Conservation (phyloP, 1,140 invertebrate genomes). For the Drosophila kurseongensis region DNA sequence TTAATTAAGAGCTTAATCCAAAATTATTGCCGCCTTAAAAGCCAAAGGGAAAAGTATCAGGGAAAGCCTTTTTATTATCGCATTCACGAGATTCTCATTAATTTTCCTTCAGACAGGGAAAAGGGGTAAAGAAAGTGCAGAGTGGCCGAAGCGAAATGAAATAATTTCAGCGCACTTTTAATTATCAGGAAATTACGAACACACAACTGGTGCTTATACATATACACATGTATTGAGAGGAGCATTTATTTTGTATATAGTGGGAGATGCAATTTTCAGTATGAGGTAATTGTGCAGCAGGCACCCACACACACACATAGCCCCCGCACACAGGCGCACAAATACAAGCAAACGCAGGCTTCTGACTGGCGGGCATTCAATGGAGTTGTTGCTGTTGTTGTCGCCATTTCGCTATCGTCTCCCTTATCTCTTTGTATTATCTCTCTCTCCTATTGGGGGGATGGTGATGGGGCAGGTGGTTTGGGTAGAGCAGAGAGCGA, state of each 20-base stretch:
- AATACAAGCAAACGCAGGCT: slow-evolving; percentile 65
- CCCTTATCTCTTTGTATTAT: slow-evolving; percentile 82
- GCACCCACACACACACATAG: slow-evolving; percentile 6
- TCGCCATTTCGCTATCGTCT: slow-evolving; percentile 63
- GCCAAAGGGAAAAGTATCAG: slow-evolving; percentile 12
- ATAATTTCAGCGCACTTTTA: slow-evolving; percentile 65
- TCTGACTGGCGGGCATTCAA: slow-evolving; percentile 82
- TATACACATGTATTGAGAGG: neutral
- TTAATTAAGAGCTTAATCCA: slow-evolving; percentile 56
- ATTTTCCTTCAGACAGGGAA: slow-evolving; percentile 19
- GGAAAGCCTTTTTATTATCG: slow-evolving; percentile 63
- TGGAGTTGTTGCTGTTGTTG: slow-evolving; percentile 49
- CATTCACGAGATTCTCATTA: slow-evolving; percentile 60
- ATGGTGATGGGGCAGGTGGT: neutral
- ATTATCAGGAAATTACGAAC: slow-evolving; percentile 66
- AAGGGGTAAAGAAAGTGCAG: neutral
- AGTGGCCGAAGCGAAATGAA: slow-evolving; percentile 38
- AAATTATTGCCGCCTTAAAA: slow-evolving; percentile 12
- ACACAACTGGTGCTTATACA: slow-evolving; percentile 16
- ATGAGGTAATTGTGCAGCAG: slow-evolving; percentile 77
- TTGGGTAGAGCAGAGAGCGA: slow-evolving; percentile 55
- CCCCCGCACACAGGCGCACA: slow-evolving; percentile 63
- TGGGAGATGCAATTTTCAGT: slow-evolving; percentile 64
- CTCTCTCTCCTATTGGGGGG: slow-evolving; percentile 59
- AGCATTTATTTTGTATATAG: slow-evolving; percentile 29